Base-by-base conservation (phyloP, 2,888 invertebrate genomes). In the Drosophila kanekoi region DNA sequence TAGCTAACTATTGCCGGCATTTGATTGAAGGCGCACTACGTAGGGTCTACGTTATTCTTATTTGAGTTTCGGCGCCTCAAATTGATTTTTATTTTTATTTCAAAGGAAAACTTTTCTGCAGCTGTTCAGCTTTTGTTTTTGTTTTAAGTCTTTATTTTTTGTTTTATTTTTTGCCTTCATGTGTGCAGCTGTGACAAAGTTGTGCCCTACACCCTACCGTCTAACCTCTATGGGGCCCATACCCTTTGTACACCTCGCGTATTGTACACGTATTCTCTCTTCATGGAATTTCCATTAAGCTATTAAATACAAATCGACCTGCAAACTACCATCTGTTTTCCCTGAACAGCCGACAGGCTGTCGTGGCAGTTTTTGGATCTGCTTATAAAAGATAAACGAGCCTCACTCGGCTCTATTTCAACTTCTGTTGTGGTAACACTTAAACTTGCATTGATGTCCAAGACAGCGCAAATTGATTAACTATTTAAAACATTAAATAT, bases 31-130 rank as follows among this genome's bases (percentile, higher is more conserved):
- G 57, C 74, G 47, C 53, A 13, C 57, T 13, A 38, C 18, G 51
- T 52, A 16, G 38, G 33, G 61, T 43, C 53, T 53, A 37, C 45
- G 41, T 9, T 53, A 62, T 57, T 77, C 53, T 28, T 77, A 47
- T 82, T 82, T 82, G 82, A 82, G 85, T 87, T 87, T 82, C 56
- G 62, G 41, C 64, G 71, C 73, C 79, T 72, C 65, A 80, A 85
- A 85, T 81, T 78, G 81, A 78, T 87, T 85, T 87, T 76, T 85
- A 87, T 85, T 88, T 86, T 78, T 83, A 81, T 86, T 76, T 72
- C 69, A 72, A 83, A 86, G 51, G 53, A 65, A 76, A 87, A 87
- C 70, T 81, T 87, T 65, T 81, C 68, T 75, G 72, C 82, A 82
- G 87, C 88, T 82, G 88, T 71, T 71, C 72, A 56, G 63, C 58